Percentiles rank a stretch among this genome's conserved stretches.
Conservation (phyloP, 2,113 vertebrate genomes). For the Propithecus coquereli region DNA sequence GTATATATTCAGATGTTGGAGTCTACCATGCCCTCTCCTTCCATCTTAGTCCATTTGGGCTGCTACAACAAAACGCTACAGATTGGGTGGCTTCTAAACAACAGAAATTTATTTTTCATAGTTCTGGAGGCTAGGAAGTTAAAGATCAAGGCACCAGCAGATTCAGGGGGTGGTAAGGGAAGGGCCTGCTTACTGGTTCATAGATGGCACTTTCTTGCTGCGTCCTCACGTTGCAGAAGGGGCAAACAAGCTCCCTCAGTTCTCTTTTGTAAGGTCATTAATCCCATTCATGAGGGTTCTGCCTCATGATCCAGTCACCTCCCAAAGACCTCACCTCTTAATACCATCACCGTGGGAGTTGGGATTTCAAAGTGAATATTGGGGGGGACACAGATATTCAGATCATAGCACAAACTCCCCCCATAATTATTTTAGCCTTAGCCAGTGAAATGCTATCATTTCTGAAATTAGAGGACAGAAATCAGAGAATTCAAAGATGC, state of each 20-base stretch:
- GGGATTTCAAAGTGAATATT: background rate
- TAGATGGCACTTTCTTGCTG: background rate
- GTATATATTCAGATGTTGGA: background rate
- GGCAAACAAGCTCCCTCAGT: too few relatives aligned
- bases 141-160: background rate
- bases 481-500: background rate
- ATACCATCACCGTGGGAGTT: background rate
- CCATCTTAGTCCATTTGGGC: background rate
- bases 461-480: background rate
- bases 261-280: background rate
- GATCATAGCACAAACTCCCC: background rate
- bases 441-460: background rate
- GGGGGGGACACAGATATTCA: background rate
- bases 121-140: background rate
- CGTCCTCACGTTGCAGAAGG: background rate
- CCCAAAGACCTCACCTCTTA: background rate
- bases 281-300: background rate
- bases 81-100: background rate
- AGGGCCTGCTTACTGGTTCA: background rate
- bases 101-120: background rate
- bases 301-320: background rate
- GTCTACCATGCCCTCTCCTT: background rate
- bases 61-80: background rate
- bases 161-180: background rate
- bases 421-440: background rate